Base-by-base conservation (phyloP, 2,888 invertebrate genomes). In the Tenthredo scrophulariae region DNA sequence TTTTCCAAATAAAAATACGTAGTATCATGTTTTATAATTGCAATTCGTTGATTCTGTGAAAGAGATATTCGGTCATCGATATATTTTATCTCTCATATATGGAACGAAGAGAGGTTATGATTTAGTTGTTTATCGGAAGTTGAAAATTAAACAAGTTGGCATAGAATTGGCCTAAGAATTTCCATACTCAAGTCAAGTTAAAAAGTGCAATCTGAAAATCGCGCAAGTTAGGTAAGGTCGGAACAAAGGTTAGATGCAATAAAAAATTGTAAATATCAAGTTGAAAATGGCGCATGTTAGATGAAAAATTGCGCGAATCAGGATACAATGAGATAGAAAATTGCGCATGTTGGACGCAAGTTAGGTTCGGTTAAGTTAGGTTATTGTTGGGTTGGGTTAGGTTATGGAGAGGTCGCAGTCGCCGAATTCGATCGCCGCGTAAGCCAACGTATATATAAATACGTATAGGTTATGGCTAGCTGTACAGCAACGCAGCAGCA, bases 381-480 rank as follows among this genome's bases (percentile, higher is more conserved):
- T 7, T 37, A n/a, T n/a, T n/a, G 40, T 9, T 40, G 22, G 74
- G 43, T 74, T 74, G n/a, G 33, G 67, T 67, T 29, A 67, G 67
- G 67, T 33, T 33, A 67, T 15, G 67, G 15, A 67, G 29, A 29
- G 67, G 67, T 67, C 33, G 13, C 67, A 67, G 22, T 43, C 74
- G 74, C 74, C 74, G 74, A 74, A 74, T 74, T 74, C 74, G 74
- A 74, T 74, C 22, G 67, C 46, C 74, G 22, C 74, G 43, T 67
- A 67, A 67, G 18, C 33, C 13, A 43, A n/a, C 29, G 40, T 74
- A 50, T 77, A 9, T 37, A 72, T 37, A 33, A n/a, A 54, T 40
- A 54, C n/a, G n/a, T 77, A 33, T 77, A 33, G 15, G 54, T 18
- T 50, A 29, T n/a, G 33, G 46, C 9, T 50, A 77, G 50, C 26